A percentile compares a stretch with the other conserved stretches of the same genome.
These are phyloP conservation scores for Danio aesculapii DNA, from an alignment of 2,797 vertebrate genomes.

Conservation along the genomic window DNA sequence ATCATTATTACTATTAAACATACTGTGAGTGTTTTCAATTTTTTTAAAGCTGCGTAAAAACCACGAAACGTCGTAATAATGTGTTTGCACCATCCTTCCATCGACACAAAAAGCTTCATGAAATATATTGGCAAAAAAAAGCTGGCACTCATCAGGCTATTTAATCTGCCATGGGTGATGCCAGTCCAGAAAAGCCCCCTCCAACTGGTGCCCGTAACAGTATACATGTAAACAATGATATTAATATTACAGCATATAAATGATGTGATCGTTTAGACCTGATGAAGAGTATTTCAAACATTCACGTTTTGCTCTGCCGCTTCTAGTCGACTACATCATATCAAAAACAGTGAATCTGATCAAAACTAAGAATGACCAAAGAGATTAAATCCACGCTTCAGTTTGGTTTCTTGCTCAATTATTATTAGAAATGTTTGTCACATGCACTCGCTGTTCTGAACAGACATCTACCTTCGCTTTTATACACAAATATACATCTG, in stretches of 20 bases:
- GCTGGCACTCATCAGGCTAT: neutral
- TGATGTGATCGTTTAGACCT: neutral
- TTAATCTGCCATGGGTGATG: too few species aligned
- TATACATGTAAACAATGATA: constrained; percentile 44
- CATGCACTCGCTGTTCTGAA: constrained; percentile 75
- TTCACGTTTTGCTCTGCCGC: constrained; percentile 2
- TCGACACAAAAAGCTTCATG: constrained; percentile 24
- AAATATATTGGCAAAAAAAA: constrained; percentile 23
- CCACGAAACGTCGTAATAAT: constrained; percentile 44
- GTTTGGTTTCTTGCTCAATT: constrained; percentile 60
- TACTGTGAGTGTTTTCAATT: too few species aligned
- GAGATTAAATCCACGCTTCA: constrained; percentile 38
- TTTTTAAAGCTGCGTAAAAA: constrained; percentile 49
- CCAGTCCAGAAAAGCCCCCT: constrained; percentile 7
- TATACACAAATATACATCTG: constrained; percentile 80
- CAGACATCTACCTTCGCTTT: constrained; percentile 65
- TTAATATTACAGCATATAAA: constrained; percentile 35
- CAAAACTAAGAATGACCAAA: constrained; percentile 50
- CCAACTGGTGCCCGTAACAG: neutral
- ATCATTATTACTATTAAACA: too few species aligned
- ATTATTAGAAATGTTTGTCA: constrained; percentile 74
- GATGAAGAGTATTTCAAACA: constrained; percentile 28
- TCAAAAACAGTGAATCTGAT: constrained; percentile 41
- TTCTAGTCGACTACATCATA: constrained; percentile 11
- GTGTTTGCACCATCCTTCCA: constrained; percentile 6